Evolutionary conservation across 2,113 vertebrate species (phyloP), one percentile per base, ranked within the genome.

Genomic region (Cyprinodon tularosa): DNA sequence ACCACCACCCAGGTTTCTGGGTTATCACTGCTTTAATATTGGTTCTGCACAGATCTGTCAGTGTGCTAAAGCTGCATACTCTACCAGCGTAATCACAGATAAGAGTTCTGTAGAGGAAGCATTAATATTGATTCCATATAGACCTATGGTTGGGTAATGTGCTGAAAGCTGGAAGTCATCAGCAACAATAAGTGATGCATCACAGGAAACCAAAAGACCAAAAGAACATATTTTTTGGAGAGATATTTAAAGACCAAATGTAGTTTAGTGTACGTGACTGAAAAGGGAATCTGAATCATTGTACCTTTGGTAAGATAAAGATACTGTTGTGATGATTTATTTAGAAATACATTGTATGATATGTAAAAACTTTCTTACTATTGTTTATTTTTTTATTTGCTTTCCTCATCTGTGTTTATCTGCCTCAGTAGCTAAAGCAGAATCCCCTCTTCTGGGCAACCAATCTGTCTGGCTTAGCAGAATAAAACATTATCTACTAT

Each of bases 71-170:
- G 65, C 37, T 84, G 77, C 75, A 71, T 62, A 57, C 82, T 80
- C 65, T 67, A 71, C 71, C 72, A 67, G 66, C 77, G n/a, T 38
- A 76, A 80, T 66, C 86, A 86, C 86, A 86, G 80, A 68, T 71
- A 14, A 64, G 60, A 86, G 72, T 68, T 22, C 66, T 72, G 80
- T 63, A 29, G 61, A 84, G 71, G 87, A 72, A 53, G 36, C 62
- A 82, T 90, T 90, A 90, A 82, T 80, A 91, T 91, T 84, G 91
- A 92, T 89, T 80, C 65, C 66, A 57, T 73, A 65, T 14, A 3
- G 22, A 68, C 53, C 73, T 76, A 76, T 47, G 82, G 71, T 59
- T 42, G 62, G 37, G 63, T 84, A 79, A 90, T 85, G 83, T 48
- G 75, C 61, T 66, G 60, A 77, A 74, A 84, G 70, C 62, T 42